Evolutionary conservation across 2,797 vertebrate genomes (phyloP).

Genomic region (Dendrocincla tyrannina): DNA sequence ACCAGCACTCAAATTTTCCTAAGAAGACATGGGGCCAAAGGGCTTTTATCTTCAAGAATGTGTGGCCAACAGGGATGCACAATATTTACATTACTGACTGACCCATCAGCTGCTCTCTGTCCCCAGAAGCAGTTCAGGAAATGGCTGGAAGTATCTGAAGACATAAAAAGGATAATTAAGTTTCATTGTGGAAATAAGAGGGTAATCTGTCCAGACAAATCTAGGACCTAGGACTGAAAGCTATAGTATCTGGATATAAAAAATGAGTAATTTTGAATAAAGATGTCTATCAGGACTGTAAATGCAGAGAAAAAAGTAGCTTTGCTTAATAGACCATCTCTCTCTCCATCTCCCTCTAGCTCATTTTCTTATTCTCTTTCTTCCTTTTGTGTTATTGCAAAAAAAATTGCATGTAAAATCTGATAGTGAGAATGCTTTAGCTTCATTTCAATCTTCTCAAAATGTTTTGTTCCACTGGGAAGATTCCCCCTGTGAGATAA

Average conservation of each 20-base stretch:
- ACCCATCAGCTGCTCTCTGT: neutral
- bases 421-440: neutral
- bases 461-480: constrained; percentile 3
- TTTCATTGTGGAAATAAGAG: constrained; percentile 50
- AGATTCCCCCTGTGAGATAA: neutral
- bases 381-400: constrained; percentile 8
- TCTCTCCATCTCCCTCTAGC: constrained; percentile 6
- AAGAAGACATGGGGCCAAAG: neutral
- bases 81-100: neutral
- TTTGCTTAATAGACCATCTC: constrained; percentile 41
- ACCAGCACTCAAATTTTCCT: neutral
- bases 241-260: constrained; percentile 30
- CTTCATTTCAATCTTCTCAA: constrained; percentile 35
- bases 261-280: constrained; percentile 46
- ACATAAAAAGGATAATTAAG: constrained; percentile 54
- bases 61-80: neutral
- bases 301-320: constrained; percentile 38
- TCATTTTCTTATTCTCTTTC: constrained; percentile 50
- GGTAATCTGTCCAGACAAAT: constrained; percentile 60
- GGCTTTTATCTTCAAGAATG: neutral
- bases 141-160: constrained; percentile 29
- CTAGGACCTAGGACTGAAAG: constrained; percentile 33
- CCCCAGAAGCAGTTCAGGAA: constrained; percentile 17
- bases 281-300: constrained; percentile 53
- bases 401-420: neutral